Evolutionary conservation across 2,888 invertebrate species (phyloP).

Genomic region (Hydraecia micacea): DNA sequence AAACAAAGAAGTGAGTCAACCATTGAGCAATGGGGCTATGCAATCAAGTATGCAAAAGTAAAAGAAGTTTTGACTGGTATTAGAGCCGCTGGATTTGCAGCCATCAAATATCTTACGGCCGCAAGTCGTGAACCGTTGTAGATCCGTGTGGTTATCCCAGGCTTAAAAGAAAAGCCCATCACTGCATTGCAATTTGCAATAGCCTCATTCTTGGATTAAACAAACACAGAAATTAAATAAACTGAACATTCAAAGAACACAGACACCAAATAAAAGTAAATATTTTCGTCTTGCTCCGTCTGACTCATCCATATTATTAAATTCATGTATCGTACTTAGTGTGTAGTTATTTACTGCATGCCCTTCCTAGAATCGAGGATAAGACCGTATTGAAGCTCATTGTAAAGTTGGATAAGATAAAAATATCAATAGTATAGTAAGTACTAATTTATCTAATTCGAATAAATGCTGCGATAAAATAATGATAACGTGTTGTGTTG

Average conservation of each 20-base stretch:
- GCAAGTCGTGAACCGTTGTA: background rate
- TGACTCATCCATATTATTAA: constrained; percentile 18
- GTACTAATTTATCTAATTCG: constrained; percentile 51
- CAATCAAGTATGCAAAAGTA: background rate
- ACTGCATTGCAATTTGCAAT: background rate
- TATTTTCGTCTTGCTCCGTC: background rate
- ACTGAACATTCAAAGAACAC: background rate
- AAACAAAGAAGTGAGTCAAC: background rate
- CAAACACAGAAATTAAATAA: background rate
- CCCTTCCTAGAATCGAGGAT: constrained; percentile 33
- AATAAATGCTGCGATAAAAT: constrained; percentile 53
- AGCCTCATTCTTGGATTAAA: background rate
- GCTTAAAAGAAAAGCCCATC: background rate
- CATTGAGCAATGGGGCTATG: background rate
- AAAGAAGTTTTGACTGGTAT: background rate
- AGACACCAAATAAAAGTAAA: constrained; percentile 11
- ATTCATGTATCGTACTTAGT: background rate
- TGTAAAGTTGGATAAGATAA: constrained; percentile 61
- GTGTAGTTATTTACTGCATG: background rate
- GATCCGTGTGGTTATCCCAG: background rate
- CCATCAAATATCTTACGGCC: background rate
- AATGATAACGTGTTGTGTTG: constrained; percentile 25
- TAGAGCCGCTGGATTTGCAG: constrained; percentile 2
- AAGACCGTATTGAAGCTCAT: constrained; percentile 38
- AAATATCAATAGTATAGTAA: constrained; percentile 37